Evolutionary conservation across 64 coral and sea anemone species (phyloP).

Genomic region (Pocillopora damicornis): DNA sequence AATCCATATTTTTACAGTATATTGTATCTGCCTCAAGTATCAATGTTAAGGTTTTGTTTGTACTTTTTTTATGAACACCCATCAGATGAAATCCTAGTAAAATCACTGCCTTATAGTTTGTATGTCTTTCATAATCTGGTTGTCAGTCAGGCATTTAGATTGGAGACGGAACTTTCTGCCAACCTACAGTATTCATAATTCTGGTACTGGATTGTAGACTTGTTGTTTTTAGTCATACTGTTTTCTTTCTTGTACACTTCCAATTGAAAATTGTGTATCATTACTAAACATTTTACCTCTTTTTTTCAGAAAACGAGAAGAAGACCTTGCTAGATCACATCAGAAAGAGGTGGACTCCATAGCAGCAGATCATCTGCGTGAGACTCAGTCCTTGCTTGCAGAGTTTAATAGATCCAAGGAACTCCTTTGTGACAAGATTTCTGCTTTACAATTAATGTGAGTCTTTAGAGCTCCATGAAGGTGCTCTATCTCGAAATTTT

Average conservation of each 20-base stretch:
- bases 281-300: not conserved
- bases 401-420: constrained; percentile 96
- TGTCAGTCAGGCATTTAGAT: too few relatives aligned
- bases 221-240: too few relatives aligned
- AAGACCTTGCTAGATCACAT: constrained; percentile 74
- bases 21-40: not conserved
- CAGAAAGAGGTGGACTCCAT: constrained; percentile 81
- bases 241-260: too few relatives aligned
- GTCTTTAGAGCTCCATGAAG: not conserved
- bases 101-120: not conserved
- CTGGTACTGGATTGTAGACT: too few relatives aligned
- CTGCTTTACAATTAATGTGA: constrained; percentile 92
- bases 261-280: too few relatives aligned
- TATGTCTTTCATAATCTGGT: not conserved
- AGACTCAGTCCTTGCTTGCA: constrained; percentile 74
- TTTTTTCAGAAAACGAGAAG: constrained; percentile 74
- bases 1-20: not conserved
- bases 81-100: not conserved
- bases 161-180: too few relatives aligned
- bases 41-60: too few relatives aligned
- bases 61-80: too few relatives aligned
- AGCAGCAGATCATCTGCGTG: constrained; percentile 70
- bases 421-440: constrained; percentile 85
- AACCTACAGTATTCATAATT: too few relatives aligned
- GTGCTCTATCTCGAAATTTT: too few relatives aligned